phyloP scores from a whole-genome alignment of 2,113 vertebrate species.

The Pavo muticus region DNA sequence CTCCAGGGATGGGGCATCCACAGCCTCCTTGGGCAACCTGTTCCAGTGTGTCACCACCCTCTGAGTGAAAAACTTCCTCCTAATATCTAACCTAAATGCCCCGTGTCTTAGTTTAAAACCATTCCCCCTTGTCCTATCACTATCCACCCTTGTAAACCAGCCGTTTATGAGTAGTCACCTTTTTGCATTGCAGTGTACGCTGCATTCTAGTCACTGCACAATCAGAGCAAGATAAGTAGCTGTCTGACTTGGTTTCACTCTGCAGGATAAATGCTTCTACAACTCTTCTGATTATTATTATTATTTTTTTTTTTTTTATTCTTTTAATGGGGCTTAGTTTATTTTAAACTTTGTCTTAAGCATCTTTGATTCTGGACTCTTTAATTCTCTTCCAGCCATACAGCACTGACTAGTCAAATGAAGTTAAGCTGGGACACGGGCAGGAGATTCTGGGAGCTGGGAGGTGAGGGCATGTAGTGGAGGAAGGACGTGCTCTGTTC shows the following conservation, averaged over 20 bases:
- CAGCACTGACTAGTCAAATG: too few species aligned
- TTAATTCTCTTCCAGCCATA: background rate
- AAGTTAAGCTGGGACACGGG: background rate
- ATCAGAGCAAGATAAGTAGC: background rate
- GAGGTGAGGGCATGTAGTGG: background rate
- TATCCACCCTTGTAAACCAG: too few species aligned
- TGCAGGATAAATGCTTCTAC: background rate
- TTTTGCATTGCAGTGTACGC: background rate
- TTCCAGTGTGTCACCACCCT: too few species aligned
- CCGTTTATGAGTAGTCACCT: background rate
- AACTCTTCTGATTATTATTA: background rate
- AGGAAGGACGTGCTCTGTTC: background rate
- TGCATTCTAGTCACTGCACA: background rate
- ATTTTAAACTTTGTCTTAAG: background rate
- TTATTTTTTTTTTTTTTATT: background rate
- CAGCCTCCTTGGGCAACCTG: too few species aligned
- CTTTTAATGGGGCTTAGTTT: background rate
- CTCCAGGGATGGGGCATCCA: too few species aligned
- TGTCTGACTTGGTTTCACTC: background rate
- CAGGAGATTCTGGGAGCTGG: background rate
- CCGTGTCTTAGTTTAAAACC: too few species aligned
- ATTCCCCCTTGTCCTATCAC: too few species aligned
- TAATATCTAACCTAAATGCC: too few species aligned
- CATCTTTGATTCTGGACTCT: background rate
- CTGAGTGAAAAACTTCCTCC: too few species aligned